Conservation (phyloP, 2,888 invertebrate genomes). For the Pheosia gnoma region DNA sequence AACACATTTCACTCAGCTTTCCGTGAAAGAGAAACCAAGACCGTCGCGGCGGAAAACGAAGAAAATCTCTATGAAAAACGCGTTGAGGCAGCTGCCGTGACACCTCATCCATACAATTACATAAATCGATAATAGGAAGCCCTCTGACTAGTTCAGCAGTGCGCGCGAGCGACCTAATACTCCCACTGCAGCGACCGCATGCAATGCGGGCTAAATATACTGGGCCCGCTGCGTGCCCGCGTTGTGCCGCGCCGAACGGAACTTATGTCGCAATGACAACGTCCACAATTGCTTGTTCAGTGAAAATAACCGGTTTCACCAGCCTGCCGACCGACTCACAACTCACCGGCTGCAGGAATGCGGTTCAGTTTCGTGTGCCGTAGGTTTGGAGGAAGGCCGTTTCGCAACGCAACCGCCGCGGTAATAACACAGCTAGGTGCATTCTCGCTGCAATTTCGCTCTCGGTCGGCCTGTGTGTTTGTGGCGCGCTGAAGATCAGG, state of each 20-base stretch:
- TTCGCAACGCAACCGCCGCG: conserved; percentile 62
- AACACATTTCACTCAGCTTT: conserved; percentile 69
- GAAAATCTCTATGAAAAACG: conserved; percentile 66
- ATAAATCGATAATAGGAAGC: conserved; percentile 83
- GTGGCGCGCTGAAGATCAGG: conserved; percentile 84
- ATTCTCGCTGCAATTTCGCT: conserved; percentile 84
- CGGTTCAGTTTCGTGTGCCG: conserved; percentile 47
- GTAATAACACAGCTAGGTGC: conserved; percentile 84
- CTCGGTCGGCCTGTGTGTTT: conserved; percentile 84
- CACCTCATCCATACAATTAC: conserved; percentile 69
- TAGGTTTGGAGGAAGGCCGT: conserved; percentile 62
- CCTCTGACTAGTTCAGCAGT: conserved; percentile 84
- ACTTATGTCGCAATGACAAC: conserved; percentile 76
- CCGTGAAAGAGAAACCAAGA: conserved; percentile 69
- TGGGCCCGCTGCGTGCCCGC: conserved; percentile 64
- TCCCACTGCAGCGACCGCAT: conserved; percentile 74
- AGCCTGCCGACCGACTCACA: conserved; percentile 45
- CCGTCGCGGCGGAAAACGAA: conserved; percentile 58
- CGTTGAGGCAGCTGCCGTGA: conserved; percentile 54
- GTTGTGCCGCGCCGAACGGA: conserved; percentile 61
- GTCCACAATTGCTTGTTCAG: conserved; percentile 76
- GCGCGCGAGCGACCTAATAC: conserved; percentile 83
- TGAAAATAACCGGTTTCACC: conserved; percentile 73
- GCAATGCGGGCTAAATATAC: conserved; percentile 84
- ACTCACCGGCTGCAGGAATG: conserved; percentile 47